Evolutionary conservation across 2,797 vertebrate species (phyloP).

Genomic region (Octomys mimax): DNA sequence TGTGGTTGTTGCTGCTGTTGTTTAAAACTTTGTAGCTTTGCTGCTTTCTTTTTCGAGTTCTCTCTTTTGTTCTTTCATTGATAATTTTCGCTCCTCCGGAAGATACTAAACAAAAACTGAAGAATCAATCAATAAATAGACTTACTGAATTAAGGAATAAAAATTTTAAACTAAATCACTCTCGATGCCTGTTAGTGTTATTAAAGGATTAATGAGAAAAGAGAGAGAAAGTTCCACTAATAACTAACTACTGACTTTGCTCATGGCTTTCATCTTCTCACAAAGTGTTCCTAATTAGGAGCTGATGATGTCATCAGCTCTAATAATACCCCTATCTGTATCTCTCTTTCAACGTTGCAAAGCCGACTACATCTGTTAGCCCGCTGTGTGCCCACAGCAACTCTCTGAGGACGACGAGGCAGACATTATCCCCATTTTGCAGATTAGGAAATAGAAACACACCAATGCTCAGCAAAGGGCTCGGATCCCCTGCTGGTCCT

Average conservation of each 20-base stretch:
- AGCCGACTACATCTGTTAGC: conserved; percentile 16
- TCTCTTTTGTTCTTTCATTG: neutral
- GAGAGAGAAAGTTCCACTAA: conserved; percentile 71
- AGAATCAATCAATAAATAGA: conserved; percentile 31
- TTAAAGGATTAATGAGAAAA: conserved; percentile 72
- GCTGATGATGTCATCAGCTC: conserved; percentile 39
- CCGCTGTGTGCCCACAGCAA: neutral
- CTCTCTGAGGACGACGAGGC: neutral
- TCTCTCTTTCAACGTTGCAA: conserved; percentile 72
- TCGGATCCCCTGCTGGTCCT: neutral
- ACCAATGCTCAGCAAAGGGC: neutral
- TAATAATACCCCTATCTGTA: conserved; percentile 74
- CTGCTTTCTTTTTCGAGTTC: neutral
- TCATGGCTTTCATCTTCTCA: conserved; percentile 72
- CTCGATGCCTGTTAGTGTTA: conserved; percentile 52
- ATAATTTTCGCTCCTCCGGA: neutral
- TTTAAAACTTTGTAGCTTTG: neutral
- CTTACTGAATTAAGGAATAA: conserved; percentile 45
- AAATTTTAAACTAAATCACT: conserved; percentile 28
- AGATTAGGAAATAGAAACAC: neutral
- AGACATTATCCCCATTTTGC: neutral
- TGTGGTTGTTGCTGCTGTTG: neutral
- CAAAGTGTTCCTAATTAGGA: conserved; percentile 66
- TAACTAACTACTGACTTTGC: conserved; percentile 72
- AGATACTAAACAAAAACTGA: neutral